Percentiles rank a stretch among this genome's conserved stretches.
Evolutionary conservation across 2,888 invertebrate genomes (phyloP).

Genomic region (Griposia aprilina): DNA sequence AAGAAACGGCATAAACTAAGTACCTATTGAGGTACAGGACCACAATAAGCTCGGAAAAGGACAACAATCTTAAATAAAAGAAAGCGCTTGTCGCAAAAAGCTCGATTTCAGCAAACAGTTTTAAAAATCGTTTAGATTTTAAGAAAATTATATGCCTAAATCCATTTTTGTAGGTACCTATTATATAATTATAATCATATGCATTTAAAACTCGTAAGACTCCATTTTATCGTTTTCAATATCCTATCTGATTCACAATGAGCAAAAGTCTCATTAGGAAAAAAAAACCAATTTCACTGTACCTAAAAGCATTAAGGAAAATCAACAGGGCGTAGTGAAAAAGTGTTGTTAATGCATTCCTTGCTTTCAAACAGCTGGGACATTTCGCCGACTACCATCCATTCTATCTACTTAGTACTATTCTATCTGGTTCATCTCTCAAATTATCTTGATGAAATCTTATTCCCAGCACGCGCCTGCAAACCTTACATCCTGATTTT

Average conservation of each 20-base stretch:
- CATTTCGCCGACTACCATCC: constrained; percentile 20
- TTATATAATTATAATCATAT: constrained; percentile 8
- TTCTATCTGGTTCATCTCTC: constrained; percentile 49
- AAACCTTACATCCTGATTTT: constrained; percentile 53
- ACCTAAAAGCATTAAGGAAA: constrained; percentile 41
- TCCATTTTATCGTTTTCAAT: constrained; percentile 19
- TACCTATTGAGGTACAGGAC: neutral
- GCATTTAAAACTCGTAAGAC: constrained; percentile 40
- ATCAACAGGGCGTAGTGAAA: constrained; percentile 29
- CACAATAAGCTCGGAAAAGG: neutral
- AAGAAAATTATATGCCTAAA: constrained; percentile 24
- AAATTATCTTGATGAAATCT: constrained; percentile 65
- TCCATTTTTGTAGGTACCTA: neutral
- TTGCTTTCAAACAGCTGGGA: constrained; percentile 22
- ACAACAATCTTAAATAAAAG: neutral
- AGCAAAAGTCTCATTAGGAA: constrained; percentile 30
- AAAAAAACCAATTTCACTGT: constrained; percentile 43
- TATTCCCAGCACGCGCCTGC: constrained; percentile 50
- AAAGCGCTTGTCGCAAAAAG: neutral
- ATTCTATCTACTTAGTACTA: constrained; percentile 32
- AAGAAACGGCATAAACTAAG: no score
- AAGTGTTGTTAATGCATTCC: constrained; percentile 53
- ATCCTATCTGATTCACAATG: constrained; percentile 39
- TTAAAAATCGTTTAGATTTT: constrained; percentile 30
- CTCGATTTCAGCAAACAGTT: neutral